phyloP scores from a whole-genome alignment of 2,797 vertebrate species.

The Arrhamphus sclerolepis region DNA sequence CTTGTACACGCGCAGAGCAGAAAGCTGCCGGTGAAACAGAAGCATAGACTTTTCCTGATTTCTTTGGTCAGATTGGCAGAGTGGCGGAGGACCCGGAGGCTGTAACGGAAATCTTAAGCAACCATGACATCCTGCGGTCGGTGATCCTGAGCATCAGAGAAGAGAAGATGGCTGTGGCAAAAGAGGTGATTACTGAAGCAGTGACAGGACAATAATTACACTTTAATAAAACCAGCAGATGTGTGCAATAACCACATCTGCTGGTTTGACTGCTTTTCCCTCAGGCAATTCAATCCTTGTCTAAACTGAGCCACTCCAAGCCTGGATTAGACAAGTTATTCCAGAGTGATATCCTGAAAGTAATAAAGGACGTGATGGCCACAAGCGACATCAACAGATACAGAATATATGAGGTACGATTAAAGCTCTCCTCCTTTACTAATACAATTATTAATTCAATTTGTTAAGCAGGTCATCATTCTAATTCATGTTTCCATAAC shows the following conservation, averaged over 20 bases:
- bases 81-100: constrained; percentile 85
- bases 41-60: neutral
- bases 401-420: constrained; percentile 91
- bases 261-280: neutral
- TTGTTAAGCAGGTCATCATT: neutral
- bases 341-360: constrained; percentile 83
- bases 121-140: constrained; percentile 80
- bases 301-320: constrained; percentile 84
- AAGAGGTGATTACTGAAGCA: constrained; percentile 80
- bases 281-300: constrained; percentile 88
- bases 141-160: constrained; percentile 86
- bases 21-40: neutral
- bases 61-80: constrained; percentile 85
- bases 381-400: constrained; percentile 89
- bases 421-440: neutral
- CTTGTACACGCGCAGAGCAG: neutral
- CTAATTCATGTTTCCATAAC: neutral
- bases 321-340: constrained; percentile 89
- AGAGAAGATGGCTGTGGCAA: constrained; percentile 90
- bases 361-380: constrained; percentile 89
- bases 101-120: constrained; percentile 84
- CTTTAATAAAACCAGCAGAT: neutral
- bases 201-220: neutral
- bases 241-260: neutral
- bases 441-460: neutral